A percentile compares a stretch with the other conserved stretches of the same genome.
phyloP scores from a whole-genome alignment of 2,113 vertebrate genomes.

The Rissa tridactyla region DNA sequence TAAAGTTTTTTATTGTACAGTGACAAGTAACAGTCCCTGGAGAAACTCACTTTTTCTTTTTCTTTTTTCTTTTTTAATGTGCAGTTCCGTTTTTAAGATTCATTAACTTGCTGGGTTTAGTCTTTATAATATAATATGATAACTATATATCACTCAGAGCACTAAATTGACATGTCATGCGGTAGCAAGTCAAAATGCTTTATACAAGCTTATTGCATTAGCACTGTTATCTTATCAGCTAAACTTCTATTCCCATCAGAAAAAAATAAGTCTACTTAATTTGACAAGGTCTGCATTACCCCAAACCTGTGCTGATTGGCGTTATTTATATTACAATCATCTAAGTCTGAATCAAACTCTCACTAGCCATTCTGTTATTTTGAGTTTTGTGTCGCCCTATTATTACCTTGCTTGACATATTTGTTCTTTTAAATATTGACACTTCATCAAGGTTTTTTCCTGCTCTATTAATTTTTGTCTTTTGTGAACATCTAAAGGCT shows the following conservation, averaged over 20 bases:
- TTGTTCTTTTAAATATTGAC: neutral
- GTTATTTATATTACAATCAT: neutral
- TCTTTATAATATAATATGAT: neutral
- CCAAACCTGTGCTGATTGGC: neutral
- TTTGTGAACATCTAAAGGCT: neutral
- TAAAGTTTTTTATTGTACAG: neutral
- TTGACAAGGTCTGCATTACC: neutral
- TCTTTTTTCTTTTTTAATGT: neutral
- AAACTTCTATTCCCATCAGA: neutral
- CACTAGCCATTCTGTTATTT: neutral
- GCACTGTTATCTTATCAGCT: neutral
- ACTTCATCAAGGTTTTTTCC: neutral
- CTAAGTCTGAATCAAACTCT: neutral
- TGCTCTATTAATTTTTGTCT: neutral
- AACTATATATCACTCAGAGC: neutral
- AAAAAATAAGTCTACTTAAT: neutral
- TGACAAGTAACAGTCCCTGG: neutral
- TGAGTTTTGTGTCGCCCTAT: neutral
- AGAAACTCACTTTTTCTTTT: neutral
- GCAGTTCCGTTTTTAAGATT: neutral
- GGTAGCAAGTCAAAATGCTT: neutral
- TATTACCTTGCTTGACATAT: neutral
- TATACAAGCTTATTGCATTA: neutral
- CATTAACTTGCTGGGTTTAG: neutral
- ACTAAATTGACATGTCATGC: neutral